Conservation (phyloP, 2,113 vertebrate genomes). For the Patagioenas fasciata region DNA sequence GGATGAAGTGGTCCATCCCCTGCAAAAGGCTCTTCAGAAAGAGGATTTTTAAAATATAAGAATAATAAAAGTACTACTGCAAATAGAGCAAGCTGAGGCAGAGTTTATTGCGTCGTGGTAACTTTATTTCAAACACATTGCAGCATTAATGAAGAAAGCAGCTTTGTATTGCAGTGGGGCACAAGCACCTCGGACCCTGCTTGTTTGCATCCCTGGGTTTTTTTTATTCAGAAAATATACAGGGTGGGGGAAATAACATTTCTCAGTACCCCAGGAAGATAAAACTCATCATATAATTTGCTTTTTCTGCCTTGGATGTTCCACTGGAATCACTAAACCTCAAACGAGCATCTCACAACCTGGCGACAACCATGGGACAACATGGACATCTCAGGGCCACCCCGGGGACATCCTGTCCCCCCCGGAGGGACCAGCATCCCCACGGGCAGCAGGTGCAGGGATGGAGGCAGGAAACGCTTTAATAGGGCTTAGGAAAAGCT, state of each 20-base stretch:
- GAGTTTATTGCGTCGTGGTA: accelerated
- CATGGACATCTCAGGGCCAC: no score
- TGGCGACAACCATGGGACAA: no score
- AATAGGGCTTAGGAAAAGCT: conserved; percentile 43
- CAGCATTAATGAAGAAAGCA: not conserved
- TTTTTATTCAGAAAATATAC: not conserved
- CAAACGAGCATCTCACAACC: accelerated
- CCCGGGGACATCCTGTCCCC: not conserved
- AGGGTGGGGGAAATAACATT: not conserved
- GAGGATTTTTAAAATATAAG: not conserved
- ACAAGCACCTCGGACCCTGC: not conserved
- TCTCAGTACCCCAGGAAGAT: not conserved
- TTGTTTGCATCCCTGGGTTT: not conserved
- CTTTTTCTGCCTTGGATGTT: not conserved
- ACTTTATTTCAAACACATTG: not conserved
- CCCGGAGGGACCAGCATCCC: not conserved
- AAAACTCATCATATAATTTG: accelerated
- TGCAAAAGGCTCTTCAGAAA: not conserved
- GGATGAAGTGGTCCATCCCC: not conserved
- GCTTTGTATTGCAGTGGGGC: not conserved
- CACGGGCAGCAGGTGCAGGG: not conserved
- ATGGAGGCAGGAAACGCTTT: conserved; percentile 28
- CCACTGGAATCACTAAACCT: not conserved
- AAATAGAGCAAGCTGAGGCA: not conserved
- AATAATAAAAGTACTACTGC: not conserved